Evolutionary conservation across 2,888 invertebrate species (phyloP).

Genomic region (Cataglyphis rosenhaueri): DNA sequence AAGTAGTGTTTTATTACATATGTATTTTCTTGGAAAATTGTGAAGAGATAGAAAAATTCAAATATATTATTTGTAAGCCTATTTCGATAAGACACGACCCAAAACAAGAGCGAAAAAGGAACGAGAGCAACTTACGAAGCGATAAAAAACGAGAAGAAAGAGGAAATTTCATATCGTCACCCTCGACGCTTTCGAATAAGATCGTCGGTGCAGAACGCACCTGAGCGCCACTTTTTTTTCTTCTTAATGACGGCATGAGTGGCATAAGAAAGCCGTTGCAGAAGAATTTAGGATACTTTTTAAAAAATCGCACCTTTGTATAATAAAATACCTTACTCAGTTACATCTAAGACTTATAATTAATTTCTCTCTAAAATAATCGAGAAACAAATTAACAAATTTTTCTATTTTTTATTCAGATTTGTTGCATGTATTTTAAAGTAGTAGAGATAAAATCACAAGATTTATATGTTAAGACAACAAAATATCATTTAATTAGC

Average conservation of each 20-base stretch:
- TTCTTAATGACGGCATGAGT: constrained; percentile 58
- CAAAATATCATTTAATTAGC: not conserved
- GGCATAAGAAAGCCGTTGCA: constrained; percentile 69
- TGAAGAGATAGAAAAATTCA: not conserved
- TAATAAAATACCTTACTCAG: constrained; percentile 69
- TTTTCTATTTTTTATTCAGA: not conserved
- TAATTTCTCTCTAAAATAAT: constrained; percentile 17
- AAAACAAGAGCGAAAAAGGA: constrained; percentile 23
- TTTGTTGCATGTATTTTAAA: constrained; percentile 9
- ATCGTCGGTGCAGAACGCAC: constrained; percentile 68
- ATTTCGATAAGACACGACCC: constrained; percentile 49
- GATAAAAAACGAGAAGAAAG: constrained; percentile 59
- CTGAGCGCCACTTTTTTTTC: constrained; percentile 67
- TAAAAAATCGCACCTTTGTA: constrained; percentile 65
- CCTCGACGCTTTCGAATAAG: constrained; percentile 66
- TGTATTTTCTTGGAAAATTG: constrained; percentile 6
- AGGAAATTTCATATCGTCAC: constrained; percentile 76
- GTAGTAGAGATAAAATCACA: not conserved
- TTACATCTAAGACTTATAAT: constrained; percentile 50
- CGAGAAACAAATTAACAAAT: not conserved
- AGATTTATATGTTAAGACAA: not conserved
- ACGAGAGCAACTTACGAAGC: constrained; percentile 51
- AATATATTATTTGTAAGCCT: constrained; percentile 32
- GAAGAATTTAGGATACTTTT: constrained; percentile 76
- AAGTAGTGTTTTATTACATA: not conserved